Evolutionary conservation across 1,140 invertebrate species (phyloP), one percentile per base, ranked within the genome.

Genomic region (Tribolium madens): DNA sequence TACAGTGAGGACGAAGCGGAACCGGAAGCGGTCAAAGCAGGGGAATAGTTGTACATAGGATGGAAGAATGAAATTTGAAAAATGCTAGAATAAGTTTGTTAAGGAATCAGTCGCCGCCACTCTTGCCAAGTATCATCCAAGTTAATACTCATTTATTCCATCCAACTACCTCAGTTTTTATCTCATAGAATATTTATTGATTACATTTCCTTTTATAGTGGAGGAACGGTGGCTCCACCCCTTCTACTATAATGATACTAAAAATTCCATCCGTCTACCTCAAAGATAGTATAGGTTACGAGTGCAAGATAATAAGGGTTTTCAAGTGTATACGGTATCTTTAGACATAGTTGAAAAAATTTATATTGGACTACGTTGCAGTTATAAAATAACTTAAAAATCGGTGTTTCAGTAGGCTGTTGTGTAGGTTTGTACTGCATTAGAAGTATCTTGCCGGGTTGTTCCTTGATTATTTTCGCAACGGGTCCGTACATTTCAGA

Each of bases 211-310:
- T 71, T 75, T 72, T 48, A 72, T 72, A 72, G 70, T 47, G 5
- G 70, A 10, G 46, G 21, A 26, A 26, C 21, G 17, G 17, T 13
- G 18, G 68, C 36, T 76, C 12, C 36, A 69, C 42, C 42, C 14
- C 21, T 33, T 14, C 46, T 12, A 13, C 33, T 60, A 79, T 76
- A 76, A 74, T 50, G 71, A 78, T 73, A 73, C 48, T 80, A 73
- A 76, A 76, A 79, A 85, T 84, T 85, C 84, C 83, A 85, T 85
- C 84, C 84, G 84, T 85, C 85, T 86, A 86, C 84, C 84, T 85
- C 84, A 85, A 81, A 78, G 75, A 79, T 60, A 69, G 73, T 17
- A 72, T 79, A 82, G 72, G 70, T 78, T 73, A 72, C 48, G 70
- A 72, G 57, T 75, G 72, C 73, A 72, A 75, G 76, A 81, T 76